These are phyloP conservation scores for Xestia rhomboidea DNA, from an alignment of 2,888 invertebrate genomes.

Conservation along the genomic window DNA sequence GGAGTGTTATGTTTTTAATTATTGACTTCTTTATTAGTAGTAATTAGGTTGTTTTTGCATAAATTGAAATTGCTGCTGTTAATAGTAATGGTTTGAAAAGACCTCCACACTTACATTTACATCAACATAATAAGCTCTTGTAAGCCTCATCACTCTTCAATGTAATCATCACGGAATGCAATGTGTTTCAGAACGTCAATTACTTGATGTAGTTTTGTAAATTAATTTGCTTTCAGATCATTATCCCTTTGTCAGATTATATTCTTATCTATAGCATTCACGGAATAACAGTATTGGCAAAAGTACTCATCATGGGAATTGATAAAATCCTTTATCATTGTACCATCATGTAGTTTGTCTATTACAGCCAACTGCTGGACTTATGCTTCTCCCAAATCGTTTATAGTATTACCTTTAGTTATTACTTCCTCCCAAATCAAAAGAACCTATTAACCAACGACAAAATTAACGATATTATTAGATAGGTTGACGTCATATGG, in stretches of 20 bases:
- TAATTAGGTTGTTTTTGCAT: slow-evolving; percentile 12
- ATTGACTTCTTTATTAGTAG: slow-evolving; percentile 33
- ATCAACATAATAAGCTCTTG: background rate
- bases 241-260: background rate
- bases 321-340: background rate
- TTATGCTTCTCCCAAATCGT: too few relatives aligned
- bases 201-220: background rate
- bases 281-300: too few relatives aligned
- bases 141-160: background rate
- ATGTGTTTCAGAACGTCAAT: background rate
- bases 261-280: background rate
- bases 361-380: background rate
- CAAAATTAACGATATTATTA: slow-evolving; percentile 31
- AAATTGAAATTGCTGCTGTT: background rate
- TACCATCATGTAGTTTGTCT: background rate
- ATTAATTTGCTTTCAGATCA: background rate
- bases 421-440: slow-evolving; percentile 3
- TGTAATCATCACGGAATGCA: background rate
- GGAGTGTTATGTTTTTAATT: slow-evolving; percentile 26
- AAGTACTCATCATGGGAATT: background rate
- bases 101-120: background rate
- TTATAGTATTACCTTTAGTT: background rate
- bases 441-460: slow-evolving; percentile 13
- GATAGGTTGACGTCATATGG: slow-evolving; percentile 40
- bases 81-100: background rate